Evolutionary conservation across 2,113 vertebrate species (phyloP).

Genomic region (Apaloderma vittatum): DNA sequence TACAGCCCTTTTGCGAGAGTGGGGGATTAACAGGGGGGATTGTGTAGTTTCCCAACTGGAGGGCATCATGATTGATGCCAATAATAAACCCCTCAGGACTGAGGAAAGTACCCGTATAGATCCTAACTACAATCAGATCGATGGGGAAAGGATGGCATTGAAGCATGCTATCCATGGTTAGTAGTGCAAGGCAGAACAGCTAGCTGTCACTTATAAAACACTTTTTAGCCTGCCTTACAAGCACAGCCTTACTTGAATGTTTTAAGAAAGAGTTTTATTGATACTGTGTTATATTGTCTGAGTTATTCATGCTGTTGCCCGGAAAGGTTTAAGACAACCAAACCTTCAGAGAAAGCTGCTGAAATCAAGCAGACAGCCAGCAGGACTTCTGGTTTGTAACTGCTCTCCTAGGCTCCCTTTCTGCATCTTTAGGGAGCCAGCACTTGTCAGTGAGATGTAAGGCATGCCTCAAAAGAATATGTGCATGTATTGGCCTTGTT

Average conservation of each 20-base stretch:
- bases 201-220: not conserved
- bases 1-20: not conserved
- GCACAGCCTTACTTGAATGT: not conserved
- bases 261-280: not conserved
- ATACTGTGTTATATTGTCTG: not conserved
- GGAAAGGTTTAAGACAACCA: not conserved
- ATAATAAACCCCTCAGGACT: not conserved
- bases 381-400: not conserved
- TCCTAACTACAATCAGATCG: fast-evolving
- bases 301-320: not conserved
- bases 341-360: not conserved
- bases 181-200: not conserved
- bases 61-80: not conserved
- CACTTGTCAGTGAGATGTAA: conserved; percentile 14
- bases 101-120: not conserved
- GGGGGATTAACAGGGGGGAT: not conserved
- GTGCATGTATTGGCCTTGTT: not conserved
- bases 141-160: not conserved
- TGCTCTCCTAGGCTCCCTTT: not conserved
- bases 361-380: not conserved
- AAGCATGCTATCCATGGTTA: not conserved
- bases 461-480: conserved; percentile 18
- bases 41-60: not conserved
- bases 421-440: not conserved
- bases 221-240: not conserved